Base-by-base conservation (phyloP, 2,113 vertebrate genomes). In the Clarias magur region DNA sequence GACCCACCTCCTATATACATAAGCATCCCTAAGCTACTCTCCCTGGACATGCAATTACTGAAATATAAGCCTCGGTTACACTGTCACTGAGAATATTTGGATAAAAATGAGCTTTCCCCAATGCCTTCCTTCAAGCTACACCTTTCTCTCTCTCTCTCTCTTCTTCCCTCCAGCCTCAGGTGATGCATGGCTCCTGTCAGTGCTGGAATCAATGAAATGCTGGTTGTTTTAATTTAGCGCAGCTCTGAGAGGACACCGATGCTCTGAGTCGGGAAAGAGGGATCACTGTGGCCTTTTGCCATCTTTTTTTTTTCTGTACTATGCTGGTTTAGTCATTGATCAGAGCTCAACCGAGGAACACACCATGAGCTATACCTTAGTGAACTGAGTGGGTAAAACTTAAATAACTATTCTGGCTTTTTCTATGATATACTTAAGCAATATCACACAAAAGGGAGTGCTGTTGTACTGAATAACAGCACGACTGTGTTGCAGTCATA, bases 161-260 rank as follows among this genome's bases (percentile, higher is more conserved):
- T 65, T 56, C 68, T 67, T 53, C 15, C 59, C 53, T 78, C 73
- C 79, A 89, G 86, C 86, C 90, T 92, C 90, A 92, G 91, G 91
- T 95, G 94, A 95, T 95, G 92, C 94, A 95, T 94, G 89, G 93
- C 91, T 86, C 86, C 92, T 94, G 95, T 95, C 94, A 95, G 85
- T 5, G 23, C 87, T 88, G 89, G 93, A 94, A 95, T 95, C 94
- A 95, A 95, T 95, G 94, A 93, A 93, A 95, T 30, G 93, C 92
- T 92, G 90, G 94, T 95, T 95, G 94, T 95, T 95, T 95, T 95
- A 95, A 95, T 95, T 95, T 95, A 95, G 94, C 93, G 57, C 91
- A 91, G 93, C 94, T 93, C 93, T 91, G 93, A 92, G 93, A 90
- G 91, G 94, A 95, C 94, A 94, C 92, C 92, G 92, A 95, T 95